These are phyloP conservation scores for Galago senegalensis DNA, from an alignment of 2,797 vertebrate genomes.

Conservation along the genomic window DNA sequence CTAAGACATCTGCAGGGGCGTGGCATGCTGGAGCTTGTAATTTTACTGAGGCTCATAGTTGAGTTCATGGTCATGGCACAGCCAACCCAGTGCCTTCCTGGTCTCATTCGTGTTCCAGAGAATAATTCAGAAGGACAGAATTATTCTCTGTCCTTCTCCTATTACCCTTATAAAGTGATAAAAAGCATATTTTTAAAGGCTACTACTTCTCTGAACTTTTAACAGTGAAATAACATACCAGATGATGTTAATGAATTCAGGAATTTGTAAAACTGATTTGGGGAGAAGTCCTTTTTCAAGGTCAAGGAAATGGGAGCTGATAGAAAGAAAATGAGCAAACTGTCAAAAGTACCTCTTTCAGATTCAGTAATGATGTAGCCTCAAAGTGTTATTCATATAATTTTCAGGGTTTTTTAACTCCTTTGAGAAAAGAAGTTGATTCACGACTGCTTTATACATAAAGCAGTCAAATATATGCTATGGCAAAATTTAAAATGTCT, in stretches of 20 bases:
- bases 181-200: background rate
- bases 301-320: conserved; percentile 20
- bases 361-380: background rate
- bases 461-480: background rate
- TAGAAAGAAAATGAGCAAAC: conserved; percentile 20
- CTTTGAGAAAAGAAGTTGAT: conserved; percentile 42
- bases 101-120: background rate
- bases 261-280: conserved; percentile 25
- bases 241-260: background rate
- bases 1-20: conserved; percentile 40
- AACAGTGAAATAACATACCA: background rate
- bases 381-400: background rate
- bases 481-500: conserved; percentile 37
- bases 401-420: conserved; percentile 35
- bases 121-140: background rate
- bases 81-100: background rate
- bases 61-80: background rate
- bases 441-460: background rate
- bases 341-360: background rate
- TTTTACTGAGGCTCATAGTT: background rate
- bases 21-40: background rate
- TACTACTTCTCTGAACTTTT: background rate
- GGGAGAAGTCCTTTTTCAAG: conserved; percentile 55
- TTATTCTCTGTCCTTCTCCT: background rate
- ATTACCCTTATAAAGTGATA: background rate